Evolutionary conservation across 2,888 invertebrate species (phyloP).

Genomic region (Euzetes globulus): DNA sequence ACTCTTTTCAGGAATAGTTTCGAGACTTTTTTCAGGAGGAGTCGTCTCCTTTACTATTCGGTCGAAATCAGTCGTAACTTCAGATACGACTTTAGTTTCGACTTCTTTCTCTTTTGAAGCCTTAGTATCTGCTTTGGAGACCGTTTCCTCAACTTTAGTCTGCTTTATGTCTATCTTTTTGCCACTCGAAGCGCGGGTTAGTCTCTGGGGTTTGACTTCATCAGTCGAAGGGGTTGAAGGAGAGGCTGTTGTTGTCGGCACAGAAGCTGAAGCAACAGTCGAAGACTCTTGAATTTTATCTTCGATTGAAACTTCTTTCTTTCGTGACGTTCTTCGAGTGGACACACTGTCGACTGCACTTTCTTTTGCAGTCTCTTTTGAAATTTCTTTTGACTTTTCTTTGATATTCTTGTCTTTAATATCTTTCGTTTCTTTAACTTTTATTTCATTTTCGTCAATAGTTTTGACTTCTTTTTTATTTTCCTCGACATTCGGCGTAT

Average conservation of each 20-base stretch:
- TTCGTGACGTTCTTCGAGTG: constrained; percentile 3
- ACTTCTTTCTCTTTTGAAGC: not conserved
- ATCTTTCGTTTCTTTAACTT: constrained; percentile 4
- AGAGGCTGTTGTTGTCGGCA: not conserved
- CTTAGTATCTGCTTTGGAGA: not conserved
- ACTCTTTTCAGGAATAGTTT: not conserved
- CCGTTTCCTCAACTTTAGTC: not conserved
- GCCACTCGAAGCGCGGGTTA: not conserved
- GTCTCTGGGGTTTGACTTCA: too few species aligned
- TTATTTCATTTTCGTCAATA: not conserved
- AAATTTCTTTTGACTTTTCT: not conserved
- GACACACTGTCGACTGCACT: not conserved
- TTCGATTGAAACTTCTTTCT: not conserved
- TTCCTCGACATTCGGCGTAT: not conserved
- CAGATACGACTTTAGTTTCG: not conserved
- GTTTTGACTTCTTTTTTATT: not conserved
- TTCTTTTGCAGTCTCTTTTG: not conserved
- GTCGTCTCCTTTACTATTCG: not conserved
- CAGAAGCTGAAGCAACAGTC: not conserved
- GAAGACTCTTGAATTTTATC: not conserved
- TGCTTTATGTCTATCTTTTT: not conserved
- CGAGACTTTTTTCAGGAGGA: too few species aligned
- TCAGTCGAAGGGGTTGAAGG: too few species aligned
- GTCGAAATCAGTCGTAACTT: constrained; percentile 5
- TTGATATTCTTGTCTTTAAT: not conserved